phyloP scores from a whole-genome alignment of 2,888 invertebrate genomes.

The Argynnis bischoffii region DNA sequence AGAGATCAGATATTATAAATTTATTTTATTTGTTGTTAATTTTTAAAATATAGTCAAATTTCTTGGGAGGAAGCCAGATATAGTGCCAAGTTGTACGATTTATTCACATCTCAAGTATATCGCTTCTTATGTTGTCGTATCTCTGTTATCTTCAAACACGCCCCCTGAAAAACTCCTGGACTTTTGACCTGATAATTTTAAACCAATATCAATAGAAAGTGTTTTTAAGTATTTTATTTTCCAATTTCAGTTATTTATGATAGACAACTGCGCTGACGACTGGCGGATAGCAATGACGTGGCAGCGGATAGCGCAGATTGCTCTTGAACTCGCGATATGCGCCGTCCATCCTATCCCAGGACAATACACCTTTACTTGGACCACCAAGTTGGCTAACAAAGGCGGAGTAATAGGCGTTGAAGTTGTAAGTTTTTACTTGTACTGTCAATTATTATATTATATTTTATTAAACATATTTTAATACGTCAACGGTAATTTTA shows the following conservation, averaged over 20 bases:
- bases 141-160: no score
- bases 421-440: slow-evolving; percentile 67
- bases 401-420: slow-evolving; percentile 86
- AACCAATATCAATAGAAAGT: not conserved
- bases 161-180: not conserved
- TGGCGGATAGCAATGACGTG: slow-evolving; percentile 99
- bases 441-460: no score
- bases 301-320: slow-evolving; percentile 96
- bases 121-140: no score
- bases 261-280: slow-evolving; percentile 99
- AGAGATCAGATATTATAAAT: no score
- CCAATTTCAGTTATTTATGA: slow-evolving; percentile 96
- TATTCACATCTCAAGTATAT: no score
- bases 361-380: slow-evolving; percentile 97
- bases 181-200: not conserved
- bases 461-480: no score
- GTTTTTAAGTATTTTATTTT: slow-evolving; percentile 21
- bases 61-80: no score
- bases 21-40: no score
- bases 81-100: no score
- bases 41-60: no score
- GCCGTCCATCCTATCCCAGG: slow-evolving; percentile 99
- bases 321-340: slow-evolving; percentile 96
- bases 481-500: no score
- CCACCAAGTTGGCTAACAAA: slow-evolving; percentile 96